Evolutionary conservation across 2,797 vertebrate species (phyloP).

Genomic region (Furcifer pardalis): DNA sequence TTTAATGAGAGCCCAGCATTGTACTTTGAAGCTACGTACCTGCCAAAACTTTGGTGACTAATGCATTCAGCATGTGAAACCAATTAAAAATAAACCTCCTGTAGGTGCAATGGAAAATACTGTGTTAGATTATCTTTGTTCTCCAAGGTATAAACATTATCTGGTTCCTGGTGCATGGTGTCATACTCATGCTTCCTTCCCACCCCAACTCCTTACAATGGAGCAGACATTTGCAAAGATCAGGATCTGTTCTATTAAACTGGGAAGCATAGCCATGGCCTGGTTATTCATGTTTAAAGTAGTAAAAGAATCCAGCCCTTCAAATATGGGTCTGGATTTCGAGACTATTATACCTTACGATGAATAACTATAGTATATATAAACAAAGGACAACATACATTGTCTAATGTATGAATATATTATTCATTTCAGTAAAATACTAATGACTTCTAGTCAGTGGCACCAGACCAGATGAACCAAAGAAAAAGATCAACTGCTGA

Average conservation of each 20-base stretch:
- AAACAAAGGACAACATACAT: too few species aligned
- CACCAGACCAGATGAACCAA: too few species aligned
- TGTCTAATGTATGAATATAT: too few species aligned
- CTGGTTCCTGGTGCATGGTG: neutral
- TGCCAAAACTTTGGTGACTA: constrained; percentile 73
- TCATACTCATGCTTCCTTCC: neutral
- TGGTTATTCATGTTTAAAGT: neutral
- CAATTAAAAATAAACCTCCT: constrained; percentile 79
- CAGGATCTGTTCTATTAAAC: too few species aligned
- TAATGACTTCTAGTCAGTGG: too few species aligned
- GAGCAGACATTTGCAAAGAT: neutral
- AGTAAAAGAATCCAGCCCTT: neutral
- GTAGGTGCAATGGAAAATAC: constrained; percentile 31
- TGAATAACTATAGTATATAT: neutral
- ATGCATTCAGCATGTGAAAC: constrained; percentile 70
- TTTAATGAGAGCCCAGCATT: neutral
- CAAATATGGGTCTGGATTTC: neutral
- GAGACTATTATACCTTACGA: neutral
- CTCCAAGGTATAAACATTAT: neutral
- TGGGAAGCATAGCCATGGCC: too few species aligned
- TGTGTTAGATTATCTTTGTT: constrained; percentile 16
- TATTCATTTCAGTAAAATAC: too few species aligned
- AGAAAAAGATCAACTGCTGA: too few species aligned
- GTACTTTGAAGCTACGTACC: constrained; percentile 63
- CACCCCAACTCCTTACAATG: neutral